Evolutionary conservation across 2,797 vertebrate species (phyloP).

Genomic region (Halcyon smyrnensis): DNA sequence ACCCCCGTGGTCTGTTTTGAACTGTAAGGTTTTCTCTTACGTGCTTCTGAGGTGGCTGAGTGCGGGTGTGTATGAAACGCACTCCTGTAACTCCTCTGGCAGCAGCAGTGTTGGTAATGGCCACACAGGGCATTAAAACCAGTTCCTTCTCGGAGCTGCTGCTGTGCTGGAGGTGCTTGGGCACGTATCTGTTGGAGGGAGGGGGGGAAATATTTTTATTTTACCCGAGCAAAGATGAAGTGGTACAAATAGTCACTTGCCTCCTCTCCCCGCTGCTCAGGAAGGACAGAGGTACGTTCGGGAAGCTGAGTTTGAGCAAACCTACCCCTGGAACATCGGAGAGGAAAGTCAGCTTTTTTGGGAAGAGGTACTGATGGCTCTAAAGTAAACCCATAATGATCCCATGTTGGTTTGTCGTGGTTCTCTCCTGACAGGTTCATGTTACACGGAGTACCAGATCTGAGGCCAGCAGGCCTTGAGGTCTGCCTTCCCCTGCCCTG

Average conservation of each 20-base stretch:
- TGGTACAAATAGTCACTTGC: background rate
- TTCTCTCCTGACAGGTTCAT: background rate
- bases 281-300: constrained; percentile 86
- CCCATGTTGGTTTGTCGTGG: background rate
- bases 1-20: fast-evolving
- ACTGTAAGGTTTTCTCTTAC: background rate
- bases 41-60: background rate
- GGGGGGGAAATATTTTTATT: too few species aligned
- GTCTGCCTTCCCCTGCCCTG: background rate
- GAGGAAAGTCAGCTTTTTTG: constrained; percentile 89
- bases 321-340: constrained; percentile 86
- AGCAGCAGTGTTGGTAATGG: background rate
- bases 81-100: background rate
- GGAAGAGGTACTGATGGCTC: constrained; percentile 80
- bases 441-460: background rate
- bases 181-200: too few species aligned
- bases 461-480: background rate
- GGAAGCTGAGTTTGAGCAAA: constrained; percentile 86
- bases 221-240: background rate
- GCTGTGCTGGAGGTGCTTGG: background rate
- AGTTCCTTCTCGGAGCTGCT: background rate
- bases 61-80: background rate
- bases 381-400: background rate
- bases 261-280: background rate
- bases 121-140: background rate